A percentile compares a stretch with the other conserved stretches of the same genome.
Conservation (phyloP, 35 echinoderm and acorn worm species). For the Heliocidaris erythrogramma region DNA sequence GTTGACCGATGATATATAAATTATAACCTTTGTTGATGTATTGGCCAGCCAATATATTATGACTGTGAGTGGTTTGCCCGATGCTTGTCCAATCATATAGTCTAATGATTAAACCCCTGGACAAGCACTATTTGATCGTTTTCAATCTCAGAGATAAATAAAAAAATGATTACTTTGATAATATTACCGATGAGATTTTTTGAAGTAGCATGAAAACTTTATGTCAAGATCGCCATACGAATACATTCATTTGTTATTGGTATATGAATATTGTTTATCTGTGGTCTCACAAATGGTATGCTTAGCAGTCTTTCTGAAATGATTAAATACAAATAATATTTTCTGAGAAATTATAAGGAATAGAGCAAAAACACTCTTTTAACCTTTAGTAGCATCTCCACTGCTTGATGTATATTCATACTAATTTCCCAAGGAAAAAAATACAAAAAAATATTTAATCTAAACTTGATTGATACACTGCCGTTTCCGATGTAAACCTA, state of each 20-base stretch:
- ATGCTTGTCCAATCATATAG: not conserved
- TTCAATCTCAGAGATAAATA: not conserved
- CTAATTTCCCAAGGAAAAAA: too few relatives aligned
- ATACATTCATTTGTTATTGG: not conserved
- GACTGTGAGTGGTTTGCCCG: not conserved
- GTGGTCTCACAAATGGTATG: not conserved
- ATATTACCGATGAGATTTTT: not conserved
- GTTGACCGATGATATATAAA: slow-evolving; percentile 12
- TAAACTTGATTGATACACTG: too few relatives aligned
- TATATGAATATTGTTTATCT: not conserved
- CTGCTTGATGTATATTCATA: too few relatives aligned
- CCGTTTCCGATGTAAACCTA: too few relatives aligned
- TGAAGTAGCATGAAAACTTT: not conserved
- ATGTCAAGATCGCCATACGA: not conserved
- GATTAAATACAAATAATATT: not conserved
- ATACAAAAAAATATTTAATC: too few relatives aligned
- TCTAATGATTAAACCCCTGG: slow-evolving; percentile 12
- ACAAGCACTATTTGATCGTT: not conserved
- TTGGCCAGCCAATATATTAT: not conserved
- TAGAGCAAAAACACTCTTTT: too few relatives aligned
- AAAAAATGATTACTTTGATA: not conserved
- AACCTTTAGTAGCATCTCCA: too few relatives aligned
- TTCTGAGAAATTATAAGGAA: not conserved
- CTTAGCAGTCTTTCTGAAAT: not conserved
- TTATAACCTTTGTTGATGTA: not conserved